These are phyloP conservation scores for Kuschelorhynchus macadamiae DNA, from an alignment of 2,888 invertebrate genomes.

Conservation along the genomic window DNA sequence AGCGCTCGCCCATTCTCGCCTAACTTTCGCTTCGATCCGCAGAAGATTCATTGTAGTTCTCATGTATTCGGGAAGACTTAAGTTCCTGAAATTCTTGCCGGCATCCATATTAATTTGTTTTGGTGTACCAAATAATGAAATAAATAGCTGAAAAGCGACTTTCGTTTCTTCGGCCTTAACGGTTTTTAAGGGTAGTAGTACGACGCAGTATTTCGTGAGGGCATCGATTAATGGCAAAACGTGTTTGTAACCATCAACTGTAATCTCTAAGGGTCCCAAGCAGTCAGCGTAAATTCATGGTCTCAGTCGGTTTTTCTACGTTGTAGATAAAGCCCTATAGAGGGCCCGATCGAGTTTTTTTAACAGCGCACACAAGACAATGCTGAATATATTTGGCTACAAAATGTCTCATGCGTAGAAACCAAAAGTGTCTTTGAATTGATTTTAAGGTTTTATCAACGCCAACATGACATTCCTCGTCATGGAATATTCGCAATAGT, in stretches of 20 bases:
- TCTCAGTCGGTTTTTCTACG: background rate
- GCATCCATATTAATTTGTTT: conserved; percentile 33
- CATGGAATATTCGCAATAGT: too few species aligned
- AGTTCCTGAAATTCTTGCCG: conserved; percentile 46
- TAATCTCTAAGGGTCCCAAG: too few species aligned
- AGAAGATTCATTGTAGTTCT: too few species aligned
- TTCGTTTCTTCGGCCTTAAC: conserved; percentile 45
- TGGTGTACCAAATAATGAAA: background rate
- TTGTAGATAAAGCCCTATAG: conserved; percentile 26
- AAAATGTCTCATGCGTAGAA: conserved; percentile 54
- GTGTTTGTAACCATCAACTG: too few species aligned
- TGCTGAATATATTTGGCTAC: conserved; percentile 54
- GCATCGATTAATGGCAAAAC: conserved; percentile 7
- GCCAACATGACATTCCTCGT: conserved; percentile 46
- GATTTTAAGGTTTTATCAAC: conserved; percentile 52
- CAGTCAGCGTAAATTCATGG: background rate
- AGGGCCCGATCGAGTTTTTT: conserved; percentile 53
- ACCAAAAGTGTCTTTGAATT: conserved; percentile 56
- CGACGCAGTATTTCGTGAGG: conserved; percentile 46
- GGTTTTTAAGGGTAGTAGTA: conserved; percentile 39
- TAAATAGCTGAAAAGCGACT: conserved; percentile 23
- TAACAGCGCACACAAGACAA: conserved; percentile 55
- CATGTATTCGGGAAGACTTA: conserved; percentile 29
- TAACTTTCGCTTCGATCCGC: too few species aligned
- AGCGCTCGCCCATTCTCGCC: too few species aligned